A percentile compares a stretch with the other conserved stretches of the same genome.
Conservation (phyloP, 1,140 invertebrate species). For the Bacillus rossius region DNA sequence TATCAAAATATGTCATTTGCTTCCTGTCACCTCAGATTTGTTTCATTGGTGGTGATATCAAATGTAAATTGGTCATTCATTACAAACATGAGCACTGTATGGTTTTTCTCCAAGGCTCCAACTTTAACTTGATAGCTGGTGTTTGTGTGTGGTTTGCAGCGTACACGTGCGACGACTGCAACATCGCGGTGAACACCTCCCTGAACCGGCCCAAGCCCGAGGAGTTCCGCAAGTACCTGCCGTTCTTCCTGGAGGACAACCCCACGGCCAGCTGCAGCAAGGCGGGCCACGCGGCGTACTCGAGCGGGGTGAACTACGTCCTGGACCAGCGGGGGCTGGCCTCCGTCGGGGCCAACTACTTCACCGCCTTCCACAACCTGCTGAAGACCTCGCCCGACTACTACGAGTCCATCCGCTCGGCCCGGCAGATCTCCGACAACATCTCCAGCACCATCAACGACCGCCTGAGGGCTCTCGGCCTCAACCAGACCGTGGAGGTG, state of each 20-base stretch:
- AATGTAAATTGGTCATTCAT: too few relatives aligned
- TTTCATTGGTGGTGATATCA: too few relatives aligned
- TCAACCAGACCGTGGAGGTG: slow-evolving; percentile 62
- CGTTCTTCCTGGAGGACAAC: slow-evolving; percentile 88
- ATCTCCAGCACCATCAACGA: slow-evolving; percentile 71
- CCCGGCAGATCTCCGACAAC: slow-evolving; percentile 72
- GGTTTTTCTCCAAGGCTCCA: too few relatives aligned
- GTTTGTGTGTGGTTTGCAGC: too few relatives aligned
- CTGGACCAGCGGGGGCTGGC: slow-evolving; percentile 38
- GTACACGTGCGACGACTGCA: slow-evolving; percentile 40
- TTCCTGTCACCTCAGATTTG: too few relatives aligned
- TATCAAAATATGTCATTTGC: too few relatives aligned
- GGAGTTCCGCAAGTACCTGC: slow-evolving; percentile 76
- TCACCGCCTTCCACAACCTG: slow-evolving; percentile 95
- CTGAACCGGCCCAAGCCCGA: slow-evolving; percentile 50
- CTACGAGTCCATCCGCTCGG: slow-evolving; percentile 79
- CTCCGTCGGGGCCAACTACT: slow-evolving; percentile 70
- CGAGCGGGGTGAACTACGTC: slow-evolving; percentile 55
- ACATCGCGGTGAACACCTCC: slow-evolving; percentile 42
- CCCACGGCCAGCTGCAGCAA: slow-evolving; percentile 77
- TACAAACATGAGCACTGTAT: too few relatives aligned
- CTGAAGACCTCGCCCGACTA: slow-evolving; percentile 89
- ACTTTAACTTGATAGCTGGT: too few relatives aligned
- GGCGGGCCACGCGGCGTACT: slow-evolving; percentile 80
- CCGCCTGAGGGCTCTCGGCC: slow-evolving; percentile 44